These are phyloP conservation scores for Mesorhabditis spiculigera DNA, from an alignment of 2,888 invertebrate species.

Conservation along the genomic window DNA sequence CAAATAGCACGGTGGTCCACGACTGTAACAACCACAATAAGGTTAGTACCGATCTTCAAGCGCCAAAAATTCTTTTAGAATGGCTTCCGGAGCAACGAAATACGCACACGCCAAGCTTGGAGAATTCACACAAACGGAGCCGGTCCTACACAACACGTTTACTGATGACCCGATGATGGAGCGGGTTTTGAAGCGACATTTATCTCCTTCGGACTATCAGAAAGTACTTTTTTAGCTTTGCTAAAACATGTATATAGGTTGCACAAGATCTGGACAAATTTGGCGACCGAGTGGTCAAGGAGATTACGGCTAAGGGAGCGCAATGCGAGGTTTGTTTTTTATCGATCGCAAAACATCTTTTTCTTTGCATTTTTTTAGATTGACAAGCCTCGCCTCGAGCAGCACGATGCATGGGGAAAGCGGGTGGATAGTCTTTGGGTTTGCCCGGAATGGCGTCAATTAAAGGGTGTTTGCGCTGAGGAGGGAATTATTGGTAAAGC, in stretches of 20 bases:
- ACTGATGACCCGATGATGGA: constrained; percentile 46
- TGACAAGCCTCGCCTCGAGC: constrained; percentile 62
- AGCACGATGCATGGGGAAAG: constrained; percentile 65
- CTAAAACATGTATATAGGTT: constrained; percentile 17
- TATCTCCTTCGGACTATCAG: constrained; percentile 32
- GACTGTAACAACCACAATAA: no score
- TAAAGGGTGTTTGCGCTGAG: constrained; percentile 64
- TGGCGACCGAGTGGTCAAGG: constrained; percentile 63
- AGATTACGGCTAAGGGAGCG: constrained; percentile 61
- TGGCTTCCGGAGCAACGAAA: constrained; percentile 23
- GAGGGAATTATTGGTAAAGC: constrained; percentile 63
- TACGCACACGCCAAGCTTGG: constrained; percentile 50
- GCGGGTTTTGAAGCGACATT: constrained; percentile 27
- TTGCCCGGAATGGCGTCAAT: constrained; percentile 63
- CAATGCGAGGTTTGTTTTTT: constrained; percentile 45
- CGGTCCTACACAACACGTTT: constrained; percentile 43
- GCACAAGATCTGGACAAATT: constrained; percentile 61
- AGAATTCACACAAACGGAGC: constrained; percentile 38
- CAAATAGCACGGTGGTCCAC: no score
- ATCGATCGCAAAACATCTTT: neutral
- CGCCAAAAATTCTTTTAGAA: constrained; percentile 13
- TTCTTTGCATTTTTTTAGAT: neutral
- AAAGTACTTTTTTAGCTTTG: constrained; percentile 12
- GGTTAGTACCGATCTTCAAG: no score
- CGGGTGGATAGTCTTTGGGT: constrained; percentile 63